Evolutionary conservation across 2,888 invertebrate genomes (phyloP).

Genomic region (Caprella mutica): DNA sequence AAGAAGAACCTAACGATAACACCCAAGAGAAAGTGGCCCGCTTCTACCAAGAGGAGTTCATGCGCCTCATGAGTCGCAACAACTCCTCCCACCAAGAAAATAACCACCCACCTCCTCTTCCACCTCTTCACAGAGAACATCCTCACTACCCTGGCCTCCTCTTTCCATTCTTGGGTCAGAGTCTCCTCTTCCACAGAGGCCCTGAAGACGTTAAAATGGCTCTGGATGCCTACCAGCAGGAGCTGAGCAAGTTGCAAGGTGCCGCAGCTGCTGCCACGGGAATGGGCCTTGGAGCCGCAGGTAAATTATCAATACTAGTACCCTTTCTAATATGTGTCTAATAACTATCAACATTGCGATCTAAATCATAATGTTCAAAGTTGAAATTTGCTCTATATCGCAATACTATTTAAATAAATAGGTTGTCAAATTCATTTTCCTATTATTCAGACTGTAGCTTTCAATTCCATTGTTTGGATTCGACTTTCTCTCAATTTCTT

Average conservation of each 20-base stretch:
- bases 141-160: conserved; percentile 28
- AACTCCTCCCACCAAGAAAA: conserved; percentile 12
- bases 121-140: conserved; percentile 22
- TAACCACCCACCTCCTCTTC: conserved; percentile 10
- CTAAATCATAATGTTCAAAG: too few species aligned
- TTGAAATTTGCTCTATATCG: too few species aligned
- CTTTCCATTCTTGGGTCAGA: conserved; percentile 29
- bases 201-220: conserved; percentile 71
- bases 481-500: too few species aligned
- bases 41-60: conserved; percentile 88
- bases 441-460: too few species aligned
- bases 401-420: too few species aligned
- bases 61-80: conserved; percentile 60
- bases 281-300: conserved; percentile 29
- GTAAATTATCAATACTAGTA: too few species aligned
- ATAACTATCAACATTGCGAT: too few species aligned
- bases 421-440: too few species aligned
- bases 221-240: conserved; percentile 81
- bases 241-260: conserved; percentile 70
- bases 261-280: conserved; percentile 33
- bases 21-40: conserved; percentile 90
- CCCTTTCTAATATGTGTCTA: too few species aligned
- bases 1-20: conserved; percentile 19
- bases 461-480: too few species aligned
- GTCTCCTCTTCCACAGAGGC: conserved; percentile 25